These are phyloP conservation scores for Brachionus angularis DNA, from an alignment of 1,140 invertebrate species.

Conservation along the genomic window DNA sequence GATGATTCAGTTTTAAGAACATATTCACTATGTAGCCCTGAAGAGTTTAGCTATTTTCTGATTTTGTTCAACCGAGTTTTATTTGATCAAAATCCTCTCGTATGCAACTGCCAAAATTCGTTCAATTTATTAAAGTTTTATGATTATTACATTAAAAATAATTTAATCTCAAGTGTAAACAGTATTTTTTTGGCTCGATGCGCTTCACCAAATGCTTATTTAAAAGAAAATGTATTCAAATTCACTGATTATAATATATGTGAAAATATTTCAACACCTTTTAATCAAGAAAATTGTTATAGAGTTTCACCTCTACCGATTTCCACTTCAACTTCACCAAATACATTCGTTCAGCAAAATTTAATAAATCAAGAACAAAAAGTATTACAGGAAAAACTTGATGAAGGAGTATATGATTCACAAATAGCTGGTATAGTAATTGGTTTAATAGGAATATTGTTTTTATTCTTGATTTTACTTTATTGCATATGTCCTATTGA, in stretches of 20 bases:
- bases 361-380: too few relatives aligned
- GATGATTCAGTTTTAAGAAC: background rate
- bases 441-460: slow-evolving; percentile 12
- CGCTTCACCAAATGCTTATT: background rate
- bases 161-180: background rate
- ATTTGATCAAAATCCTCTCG: background rate
- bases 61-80: background rate
- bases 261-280: too few relatives aligned
- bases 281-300: too few relatives aligned
- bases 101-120: background rate
- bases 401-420: background rate
- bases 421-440: slow-evolving; percentile 30
- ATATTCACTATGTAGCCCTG: background rate
- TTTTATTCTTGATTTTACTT: slow-evolving; percentile 1
- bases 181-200: background rate
- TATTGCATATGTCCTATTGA: slow-evolving; percentile 38
- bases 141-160: background rate
- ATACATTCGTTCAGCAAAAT: too few relatives aligned
- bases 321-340: too few relatives aligned
- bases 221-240: background rate
- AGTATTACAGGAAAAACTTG: too few relatives aligned
- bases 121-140: background rate
- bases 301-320: too few relatives aligned
- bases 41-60: background rate
- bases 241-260: background rate